Evolutionary conservation across 1,140 invertebrate species (phyloP).

Genomic region (Bombus terrestris): DNA sequence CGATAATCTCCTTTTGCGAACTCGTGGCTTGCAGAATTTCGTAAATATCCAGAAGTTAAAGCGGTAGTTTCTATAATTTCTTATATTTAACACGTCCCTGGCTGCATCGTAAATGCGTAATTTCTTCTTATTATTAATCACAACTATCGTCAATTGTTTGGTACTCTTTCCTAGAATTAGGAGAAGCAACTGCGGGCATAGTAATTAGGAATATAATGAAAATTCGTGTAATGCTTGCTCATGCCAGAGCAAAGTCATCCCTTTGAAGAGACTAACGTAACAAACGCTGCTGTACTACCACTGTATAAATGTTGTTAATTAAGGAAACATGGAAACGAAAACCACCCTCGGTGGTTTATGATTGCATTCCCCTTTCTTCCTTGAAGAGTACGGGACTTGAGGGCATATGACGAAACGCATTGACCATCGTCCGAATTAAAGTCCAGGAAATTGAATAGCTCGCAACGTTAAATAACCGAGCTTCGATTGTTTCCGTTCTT

Average conservation of each 20-base stretch:
- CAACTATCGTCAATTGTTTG: background rate
- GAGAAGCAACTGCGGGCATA: too few relatives aligned
- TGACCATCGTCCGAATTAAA: slow-evolving; percentile 47
- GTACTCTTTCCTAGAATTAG: too few relatives aligned
- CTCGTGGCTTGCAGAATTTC: background rate
- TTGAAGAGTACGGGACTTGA: slow-evolving; percentile 20
- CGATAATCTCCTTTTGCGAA: slow-evolving; percentile 32
- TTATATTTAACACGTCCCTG: background rate
- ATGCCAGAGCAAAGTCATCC: slow-evolving; percentile 33
- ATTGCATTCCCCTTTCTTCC: slow-evolving; percentile 34
- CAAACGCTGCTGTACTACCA: slow-evolving; percentile 34
- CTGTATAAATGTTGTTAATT: slow-evolving; percentile 57
- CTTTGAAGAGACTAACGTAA: slow-evolving; percentile 58
- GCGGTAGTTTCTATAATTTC: background rate
- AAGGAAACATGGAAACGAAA: slow-evolving; percentile 56
- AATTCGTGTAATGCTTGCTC: background rate
- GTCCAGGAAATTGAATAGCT: slow-evolving; percentile 60
- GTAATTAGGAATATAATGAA: slow-evolving; percentile 3
- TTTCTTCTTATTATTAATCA: background rate
- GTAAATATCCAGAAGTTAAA: background rate
- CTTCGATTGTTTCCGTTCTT: slow-evolving; percentile 13
- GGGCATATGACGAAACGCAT: slow-evolving; percentile 30
- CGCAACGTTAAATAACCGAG: slow-evolving; percentile 47
- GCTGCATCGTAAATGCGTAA: background rate
- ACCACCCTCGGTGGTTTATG: slow-evolving; percentile 16